Base-by-base conservation (phyloP, 2,797 vertebrate genomes). In the Yasuhikotakia modesta region DNA sequence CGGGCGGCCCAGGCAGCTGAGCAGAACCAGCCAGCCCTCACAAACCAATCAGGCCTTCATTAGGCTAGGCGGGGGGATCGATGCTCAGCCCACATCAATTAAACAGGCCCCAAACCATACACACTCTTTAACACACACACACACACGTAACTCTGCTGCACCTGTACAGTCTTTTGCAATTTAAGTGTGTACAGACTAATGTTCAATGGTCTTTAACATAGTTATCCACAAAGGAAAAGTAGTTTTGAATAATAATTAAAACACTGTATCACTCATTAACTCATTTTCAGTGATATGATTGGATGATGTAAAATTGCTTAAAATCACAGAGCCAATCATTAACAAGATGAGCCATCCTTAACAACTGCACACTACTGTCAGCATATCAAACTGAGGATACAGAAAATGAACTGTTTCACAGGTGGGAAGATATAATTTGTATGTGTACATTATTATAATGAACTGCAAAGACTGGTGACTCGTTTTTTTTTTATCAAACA, bases 41-140 rank as follows among this genome's bases (percentile, higher is more conserved):
- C 93, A 94, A 94, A 93, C 93, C 93, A 94, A 94, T 94, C 93
- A 94, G 92, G 91, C 91, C 93, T 94, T 94, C 92, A 94, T 94
- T 94, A 94, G 92, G 89, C 90, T 85, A 87, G 91, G 93, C 92
- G 92, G 92, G 88, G 89, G 91, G 92, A 94, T 94, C 93, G 93
- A 94, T 94, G 92, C 89, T 90, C 90, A 92, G 92, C 93, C 92
- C 81, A 90, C 92, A 93, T 93, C 93, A 94, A 94, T 94, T 94
- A 94, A 93, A 93, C 92, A 93, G 88, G 88, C 86, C 89, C 83
- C 86, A 86, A 79, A 80, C 76, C 78, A 81, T 81, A 73, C 85
- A 73, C 78, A 70, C 78, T 50, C 78, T 64, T 79, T 76, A 63
- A 43, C 48, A 68, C 79, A 76, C 57, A 71, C 76, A 76, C 70